phyloP scores from a whole-genome alignment of 2,113 vertebrate genomes.

The Telmatochromis bifrenatus region DNA sequence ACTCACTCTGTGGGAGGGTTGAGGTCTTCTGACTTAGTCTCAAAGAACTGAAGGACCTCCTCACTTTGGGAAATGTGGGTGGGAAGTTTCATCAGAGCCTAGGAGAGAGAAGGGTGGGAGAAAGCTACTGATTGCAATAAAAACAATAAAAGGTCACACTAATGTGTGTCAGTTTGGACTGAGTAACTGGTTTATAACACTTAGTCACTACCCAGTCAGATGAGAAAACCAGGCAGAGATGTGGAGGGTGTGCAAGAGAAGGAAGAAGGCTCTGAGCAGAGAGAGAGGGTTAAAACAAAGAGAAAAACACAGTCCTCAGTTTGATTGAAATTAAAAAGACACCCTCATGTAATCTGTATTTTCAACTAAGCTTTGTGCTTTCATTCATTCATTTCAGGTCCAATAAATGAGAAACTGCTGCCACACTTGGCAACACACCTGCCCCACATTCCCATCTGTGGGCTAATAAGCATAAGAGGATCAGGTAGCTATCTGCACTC shows the following conservation, averaged over 20 bases:
- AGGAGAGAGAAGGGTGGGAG: not conserved
- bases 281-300: conserved; percentile 23
- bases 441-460: not conserved
- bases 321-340: not conserved
- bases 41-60: conserved; percentile 91
- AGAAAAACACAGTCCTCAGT: conserved; percentile 3
- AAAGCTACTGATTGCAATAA: not conserved
- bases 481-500: not conserved
- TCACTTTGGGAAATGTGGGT: conserved; percentile 89
- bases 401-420: conserved; percentile 12
- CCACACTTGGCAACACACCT: conserved; percentile 13
- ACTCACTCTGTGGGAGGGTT: conserved; percentile 94
- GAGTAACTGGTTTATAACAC: not conserved
- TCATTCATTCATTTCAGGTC: not conserved
- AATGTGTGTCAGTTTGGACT: not conserved
- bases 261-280: conserved; percentile 16
- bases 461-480: not conserved
- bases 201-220: conserved; percentile 7
- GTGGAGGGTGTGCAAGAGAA: conserved; percentile 38
- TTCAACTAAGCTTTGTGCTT: not conserved
- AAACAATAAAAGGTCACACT: not conserved
- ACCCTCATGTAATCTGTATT: not conserved
- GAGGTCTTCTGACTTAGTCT: conserved; percentile 87
- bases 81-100: conserved; percentile 88
- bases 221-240: not conserved